A percentile compares a stretch with the other conserved stretches of the same genome.
phyloP scores from a whole-genome alignment of 1,140 invertebrate genomes.

The Drosophila pseudoobscura region DNA sequence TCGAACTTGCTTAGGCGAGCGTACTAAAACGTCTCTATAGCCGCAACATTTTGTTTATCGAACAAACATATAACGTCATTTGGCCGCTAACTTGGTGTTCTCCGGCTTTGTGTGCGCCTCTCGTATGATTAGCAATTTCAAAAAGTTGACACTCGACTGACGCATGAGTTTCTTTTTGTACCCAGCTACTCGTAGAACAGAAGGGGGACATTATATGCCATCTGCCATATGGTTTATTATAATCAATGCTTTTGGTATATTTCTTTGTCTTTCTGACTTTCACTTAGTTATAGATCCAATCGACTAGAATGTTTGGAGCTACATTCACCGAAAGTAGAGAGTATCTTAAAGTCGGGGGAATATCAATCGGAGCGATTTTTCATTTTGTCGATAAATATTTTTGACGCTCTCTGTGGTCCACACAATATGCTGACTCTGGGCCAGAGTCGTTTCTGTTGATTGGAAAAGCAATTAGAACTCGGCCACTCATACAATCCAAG shows the following conservation, averaged over 20 bases:
- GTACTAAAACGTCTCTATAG: constrained; percentile 48
- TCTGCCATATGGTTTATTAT: too few species aligned
- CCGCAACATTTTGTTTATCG: constrained; percentile 60
- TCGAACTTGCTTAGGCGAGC: constrained; percentile 7
- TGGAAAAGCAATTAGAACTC: constrained; percentile 45
- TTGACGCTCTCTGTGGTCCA: too few species aligned
- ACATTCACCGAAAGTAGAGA: too few species aligned
- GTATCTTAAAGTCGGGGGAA: too few species aligned
- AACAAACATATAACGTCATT: constrained; percentile 72
- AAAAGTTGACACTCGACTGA: constrained; percentile 75
- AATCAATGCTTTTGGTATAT: too few species aligned
- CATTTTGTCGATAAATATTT: neutral
- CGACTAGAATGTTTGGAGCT: too few species aligned
- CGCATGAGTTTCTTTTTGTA: constrained; percentile 57
- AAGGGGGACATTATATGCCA: too few species aligned
- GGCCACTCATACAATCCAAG: constrained; percentile 17
- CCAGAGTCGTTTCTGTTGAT: constrained; percentile 21
- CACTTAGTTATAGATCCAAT: too few species aligned
- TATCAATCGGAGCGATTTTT: neutral
- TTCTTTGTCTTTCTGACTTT: too few species aligned
- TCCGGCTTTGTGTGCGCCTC: constrained; percentile 23
- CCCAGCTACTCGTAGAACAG: neutral
- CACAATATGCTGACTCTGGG: neutral
- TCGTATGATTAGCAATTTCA: constrained; percentile 71
- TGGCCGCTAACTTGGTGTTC: constrained; percentile 17